Percentiles rank a stretch among this genome's conserved stretches.
phyloP scores from a whole-genome alignment of 2,888 invertebrate genomes.

The Rhamnusium bicolor region DNA sequence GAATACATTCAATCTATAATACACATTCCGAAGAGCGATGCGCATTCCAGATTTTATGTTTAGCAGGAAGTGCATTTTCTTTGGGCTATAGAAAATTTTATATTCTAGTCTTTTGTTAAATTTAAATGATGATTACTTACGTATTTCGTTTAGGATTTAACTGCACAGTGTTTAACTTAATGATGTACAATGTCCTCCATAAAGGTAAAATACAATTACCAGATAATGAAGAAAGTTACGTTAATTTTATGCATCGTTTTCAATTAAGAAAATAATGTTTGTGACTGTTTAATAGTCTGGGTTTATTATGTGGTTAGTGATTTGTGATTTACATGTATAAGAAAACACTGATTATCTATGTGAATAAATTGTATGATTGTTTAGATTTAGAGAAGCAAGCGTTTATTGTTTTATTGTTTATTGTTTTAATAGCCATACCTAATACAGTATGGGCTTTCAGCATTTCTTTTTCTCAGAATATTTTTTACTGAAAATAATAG shows the following conservation, averaged over 20 bases:
- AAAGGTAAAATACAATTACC: slow-evolving; percentile 4
- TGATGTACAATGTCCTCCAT: background rate
- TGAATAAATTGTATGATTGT: too few relatives aligned
- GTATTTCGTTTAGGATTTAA: background rate
- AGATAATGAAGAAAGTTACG: background rate
- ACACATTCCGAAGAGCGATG: background rate
- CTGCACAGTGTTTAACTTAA: slow-evolving; percentile 1
- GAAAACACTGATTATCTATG: too few relatives aligned
- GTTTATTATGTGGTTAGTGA: background rate
- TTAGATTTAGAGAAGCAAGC: too few relatives aligned
- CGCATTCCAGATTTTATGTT: slow-evolving; percentile 19
- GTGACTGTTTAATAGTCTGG: background rate
- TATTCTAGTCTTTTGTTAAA: background rate
- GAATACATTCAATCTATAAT: slow-evolving; percentile 9
- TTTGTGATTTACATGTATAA: too few relatives aligned
- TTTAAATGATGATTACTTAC: background rate
- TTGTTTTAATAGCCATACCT: too few relatives aligned
- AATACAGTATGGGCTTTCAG: too few relatives aligned
- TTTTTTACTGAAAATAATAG: too few relatives aligned
- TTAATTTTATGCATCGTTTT: background rate
- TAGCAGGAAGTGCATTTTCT: slow-evolving; percentile 18
- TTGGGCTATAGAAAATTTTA: background rate
- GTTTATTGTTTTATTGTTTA: too few relatives aligned
- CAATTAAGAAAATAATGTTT: background rate
- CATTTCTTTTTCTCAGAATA: too few relatives aligned